phyloP scores from a whole-genome alignment of 2,888 invertebrate species.

The Pyrrhosoma nymphula region DNA sequence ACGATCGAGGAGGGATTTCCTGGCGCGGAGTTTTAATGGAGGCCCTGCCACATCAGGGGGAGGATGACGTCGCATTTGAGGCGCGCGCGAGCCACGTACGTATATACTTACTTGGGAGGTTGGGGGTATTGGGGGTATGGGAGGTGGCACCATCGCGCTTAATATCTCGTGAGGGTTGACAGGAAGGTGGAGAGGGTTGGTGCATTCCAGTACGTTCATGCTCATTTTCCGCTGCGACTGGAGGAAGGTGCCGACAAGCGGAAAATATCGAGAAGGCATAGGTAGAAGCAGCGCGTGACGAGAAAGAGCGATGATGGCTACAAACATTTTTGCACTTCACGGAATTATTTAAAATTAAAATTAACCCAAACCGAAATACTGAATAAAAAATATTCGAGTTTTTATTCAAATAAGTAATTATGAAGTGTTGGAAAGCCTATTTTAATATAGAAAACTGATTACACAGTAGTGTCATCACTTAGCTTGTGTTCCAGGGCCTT shows the following conservation, averaged over 20 bases:
- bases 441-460: no score
- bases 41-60: not conserved
- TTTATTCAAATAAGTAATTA: no score
- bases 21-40: slow-evolving; percentile 30
- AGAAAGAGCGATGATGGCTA: no score
- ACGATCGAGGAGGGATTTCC: slow-evolving; percentile 54
- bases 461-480: no score
- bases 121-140: not conserved
- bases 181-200: not conserved
- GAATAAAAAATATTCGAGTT: no score
- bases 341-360: no score
- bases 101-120: not conserved
- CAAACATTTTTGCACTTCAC: no score
- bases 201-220: not conserved
- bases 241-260: not conserved
- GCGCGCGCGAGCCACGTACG: not conserved
- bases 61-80: not conserved
- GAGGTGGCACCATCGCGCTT: no score
- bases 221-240: not conserved
- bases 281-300: no score
- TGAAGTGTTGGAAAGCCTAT: no score
- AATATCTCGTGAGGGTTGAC: not conserved
- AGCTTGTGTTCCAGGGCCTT: no score
- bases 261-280: not conserved
- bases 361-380: no score